These are phyloP conservation scores for Tichodroma muraria DNA, from an alignment of 2,113 vertebrate species.

Conservation along the genomic window DNA sequence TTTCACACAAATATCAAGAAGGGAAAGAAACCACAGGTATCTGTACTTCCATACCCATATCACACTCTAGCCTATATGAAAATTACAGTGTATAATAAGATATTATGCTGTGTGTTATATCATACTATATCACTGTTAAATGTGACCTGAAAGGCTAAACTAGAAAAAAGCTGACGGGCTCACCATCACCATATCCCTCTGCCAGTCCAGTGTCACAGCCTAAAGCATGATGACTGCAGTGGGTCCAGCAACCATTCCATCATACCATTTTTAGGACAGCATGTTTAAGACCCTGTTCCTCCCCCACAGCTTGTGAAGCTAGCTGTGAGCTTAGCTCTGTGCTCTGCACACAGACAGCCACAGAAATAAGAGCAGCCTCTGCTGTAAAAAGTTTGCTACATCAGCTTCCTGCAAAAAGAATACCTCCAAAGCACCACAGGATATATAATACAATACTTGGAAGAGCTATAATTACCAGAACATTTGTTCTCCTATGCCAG, in stretches of 20 bases:
- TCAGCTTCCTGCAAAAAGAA: slow-evolving; percentile 32
- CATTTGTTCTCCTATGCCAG: background rate
- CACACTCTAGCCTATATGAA: background rate
- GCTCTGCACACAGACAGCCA: background rate
- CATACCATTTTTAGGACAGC: fast-evolving
- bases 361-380: background rate
- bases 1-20: background rate
- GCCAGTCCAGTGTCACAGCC: background rate
- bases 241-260: fast-evolving
- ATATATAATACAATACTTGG: slow-evolving; percentile 51
- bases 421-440: slow-evolving; percentile 5
- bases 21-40: background rate
- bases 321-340: background rate
- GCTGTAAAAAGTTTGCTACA: background rate
- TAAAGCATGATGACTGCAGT: background rate
- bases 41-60: background rate
- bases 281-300: background rate
- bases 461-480: slow-evolving; percentile 47
- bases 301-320: background rate
- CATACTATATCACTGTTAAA: background rate
- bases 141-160: background rate
- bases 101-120: background rate
- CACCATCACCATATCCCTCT: fast-evolving
- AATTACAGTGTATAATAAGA: background rate
- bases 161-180: background rate